A percentile compares a stretch with the other conserved stretches of the same genome.
Evolutionary conservation across 2,888 invertebrate species (phyloP).

Genomic region (Drosophila fungiperda): DNA sequence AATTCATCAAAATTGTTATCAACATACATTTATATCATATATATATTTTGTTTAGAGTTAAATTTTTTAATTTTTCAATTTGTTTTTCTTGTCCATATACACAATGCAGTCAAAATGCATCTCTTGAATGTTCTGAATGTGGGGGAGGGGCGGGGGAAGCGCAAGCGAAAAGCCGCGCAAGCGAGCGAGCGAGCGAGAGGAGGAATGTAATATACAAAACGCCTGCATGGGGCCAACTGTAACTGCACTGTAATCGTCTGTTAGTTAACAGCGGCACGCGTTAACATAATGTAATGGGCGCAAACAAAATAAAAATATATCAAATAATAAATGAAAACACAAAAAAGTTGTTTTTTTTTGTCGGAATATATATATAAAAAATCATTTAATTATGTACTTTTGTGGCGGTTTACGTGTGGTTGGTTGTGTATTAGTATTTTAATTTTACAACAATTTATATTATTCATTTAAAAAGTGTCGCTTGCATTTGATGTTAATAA

Average conservation of each 20-base stretch:
- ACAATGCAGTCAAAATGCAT: conserved; percentile 31
- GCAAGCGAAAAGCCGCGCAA: not conserved
- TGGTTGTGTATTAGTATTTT: conserved; percentile 30
- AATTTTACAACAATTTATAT: conserved; percentile 47
- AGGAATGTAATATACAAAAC: conserved; percentile 13
- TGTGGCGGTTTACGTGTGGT: conserved; percentile 43
- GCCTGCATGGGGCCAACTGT: conserved; percentile 20
- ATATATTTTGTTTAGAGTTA: conserved; percentile 25
- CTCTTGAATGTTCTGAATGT: conserved; percentile 17
- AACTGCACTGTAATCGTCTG: conserved; percentile 1
- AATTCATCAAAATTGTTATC: conserved; percentile 79
- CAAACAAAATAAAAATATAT: conserved; percentile 32
- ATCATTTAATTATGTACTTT: conserved; percentile 69
- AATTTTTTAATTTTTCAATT: conserved; percentile 22
- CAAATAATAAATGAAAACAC: conserved; percentile 42
- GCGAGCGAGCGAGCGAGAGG: not conserved
- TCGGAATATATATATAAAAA: conserved; percentile 69
- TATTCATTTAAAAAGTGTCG: conserved; percentile 34
- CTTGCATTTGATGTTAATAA: conserved; percentile 34
- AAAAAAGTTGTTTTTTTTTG: conserved; percentile 51
- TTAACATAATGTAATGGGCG: conserved; percentile 33
- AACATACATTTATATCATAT: conserved; percentile 68
- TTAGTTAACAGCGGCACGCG: conserved; percentile 28
- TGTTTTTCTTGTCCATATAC: not conserved
- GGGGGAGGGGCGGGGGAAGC: not conserved